These are phyloP conservation scores for Platyura marginata DNA, from an alignment of 1,140 invertebrate species.

Conservation along the genomic window DNA sequence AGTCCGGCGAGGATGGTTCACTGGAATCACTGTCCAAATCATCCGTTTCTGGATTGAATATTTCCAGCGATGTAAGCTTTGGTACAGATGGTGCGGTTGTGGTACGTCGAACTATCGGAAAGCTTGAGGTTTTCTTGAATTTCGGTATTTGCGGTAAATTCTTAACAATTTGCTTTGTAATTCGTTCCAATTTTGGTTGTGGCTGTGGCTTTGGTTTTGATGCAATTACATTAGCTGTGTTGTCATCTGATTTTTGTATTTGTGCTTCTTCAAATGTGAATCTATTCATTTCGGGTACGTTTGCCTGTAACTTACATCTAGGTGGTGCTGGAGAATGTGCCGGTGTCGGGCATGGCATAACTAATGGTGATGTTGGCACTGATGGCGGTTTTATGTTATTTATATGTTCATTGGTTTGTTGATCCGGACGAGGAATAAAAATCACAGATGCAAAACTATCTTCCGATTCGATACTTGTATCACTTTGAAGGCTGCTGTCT, in stretches of 20 bases:
- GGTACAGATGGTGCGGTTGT: slow-evolving; percentile 31
- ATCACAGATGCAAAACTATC: slow-evolving; percentile 84
- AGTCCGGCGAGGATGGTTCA: slow-evolving; percentile 70
- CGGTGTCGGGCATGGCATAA: slow-evolving; percentile 28
- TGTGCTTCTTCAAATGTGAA: slow-evolving; percentile 21
- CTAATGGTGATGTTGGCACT: slow-evolving; percentile 48
- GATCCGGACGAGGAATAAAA: slow-evolving; percentile 53
- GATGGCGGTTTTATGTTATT: slow-evolving; percentile 32
- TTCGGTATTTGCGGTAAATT: slow-evolving; percentile 37
- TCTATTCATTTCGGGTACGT: slow-evolving; percentile 5
- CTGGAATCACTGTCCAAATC: slow-evolving; percentile 79
- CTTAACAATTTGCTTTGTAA: slow-evolving; percentile 35
- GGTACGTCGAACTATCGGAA: slow-evolving; percentile 38
- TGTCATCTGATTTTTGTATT: slow-evolving; percentile 8
- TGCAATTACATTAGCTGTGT: not conserved
- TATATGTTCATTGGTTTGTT: slow-evolving; percentile 19
- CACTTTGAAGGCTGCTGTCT: slow-evolving; percentile 78
- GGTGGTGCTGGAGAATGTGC: slow-evolving; percentile 19
- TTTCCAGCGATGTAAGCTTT: slow-evolving; percentile 55
- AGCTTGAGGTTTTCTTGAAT: slow-evolving; percentile 38
- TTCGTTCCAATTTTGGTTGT: slow-evolving; percentile 23
- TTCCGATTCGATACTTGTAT: slow-evolving; percentile 82
- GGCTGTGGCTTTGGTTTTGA: not conserved
- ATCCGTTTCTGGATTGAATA: slow-evolving; percentile 80
- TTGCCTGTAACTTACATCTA: slow-evolving; percentile 7